phyloP scores from a whole-genome alignment of 1,140 invertebrate genomes.

The Archegozetes longisetosus region DNA sequence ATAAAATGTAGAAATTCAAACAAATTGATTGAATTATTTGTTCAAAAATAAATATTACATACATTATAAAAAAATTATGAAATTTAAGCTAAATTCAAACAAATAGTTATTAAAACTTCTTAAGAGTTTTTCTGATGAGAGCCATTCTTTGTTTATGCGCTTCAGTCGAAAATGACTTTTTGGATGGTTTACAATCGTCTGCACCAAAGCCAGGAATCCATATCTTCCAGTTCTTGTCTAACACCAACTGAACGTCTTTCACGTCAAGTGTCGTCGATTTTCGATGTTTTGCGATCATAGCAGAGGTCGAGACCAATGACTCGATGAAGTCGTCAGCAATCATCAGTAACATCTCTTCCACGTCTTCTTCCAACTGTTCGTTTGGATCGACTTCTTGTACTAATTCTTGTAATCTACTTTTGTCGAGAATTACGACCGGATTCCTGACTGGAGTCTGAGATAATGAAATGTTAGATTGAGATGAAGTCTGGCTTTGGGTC shows the following conservation, averaged over 20 bases:
- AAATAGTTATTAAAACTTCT: conserved; percentile 51
- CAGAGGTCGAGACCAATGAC: conserved; percentile 55
- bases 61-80: not conserved
- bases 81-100: not conserved
- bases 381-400: conserved; percentile 85
- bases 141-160: conserved; percentile 84
- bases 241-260: conserved; percentile 83
- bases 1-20: too few relatives aligned
- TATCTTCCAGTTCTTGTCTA: conserved; percentile 91
- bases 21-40: too few relatives aligned
- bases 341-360: conserved; percentile 78
- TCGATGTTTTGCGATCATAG: conserved; percentile 77
- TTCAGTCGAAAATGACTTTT: conserved; percentile 73
- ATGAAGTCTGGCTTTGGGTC: too few relatives aligned
- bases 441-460: too few relatives aligned
- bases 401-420: conserved; percentile 69
- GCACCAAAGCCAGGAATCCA: conserved; percentile 92
- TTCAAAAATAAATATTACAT: not conserved
- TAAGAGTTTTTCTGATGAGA: conserved; percentile 74
- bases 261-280: conserved; percentile 75
- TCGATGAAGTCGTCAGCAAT: conserved; percentile 87
- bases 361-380: conserved; percentile 89
- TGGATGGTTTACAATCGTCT: conserved; percentile 48
- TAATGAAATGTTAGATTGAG: too few relatives aligned
- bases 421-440: conserved; percentile 45